Conservation (phyloP, 2,888 invertebrate species). For the Microplitis manilae region DNA sequence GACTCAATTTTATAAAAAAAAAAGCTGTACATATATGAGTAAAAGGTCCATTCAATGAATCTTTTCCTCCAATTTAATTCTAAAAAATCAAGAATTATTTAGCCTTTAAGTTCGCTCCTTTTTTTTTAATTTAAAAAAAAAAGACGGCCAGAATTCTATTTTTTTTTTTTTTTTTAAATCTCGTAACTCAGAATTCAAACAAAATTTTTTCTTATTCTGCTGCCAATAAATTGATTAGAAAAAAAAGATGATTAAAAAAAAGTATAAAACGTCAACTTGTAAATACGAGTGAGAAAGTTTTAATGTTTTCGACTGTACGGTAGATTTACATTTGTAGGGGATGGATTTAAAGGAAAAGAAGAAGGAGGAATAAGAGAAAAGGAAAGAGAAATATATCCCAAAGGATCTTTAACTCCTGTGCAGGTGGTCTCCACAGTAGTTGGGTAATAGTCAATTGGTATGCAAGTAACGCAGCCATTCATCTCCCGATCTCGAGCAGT, state of each 20-base stretch:
- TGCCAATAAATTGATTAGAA: too few relatives aligned
- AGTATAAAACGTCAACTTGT: neutral
- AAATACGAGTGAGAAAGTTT: neutral
- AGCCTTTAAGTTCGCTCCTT: too few relatives aligned
- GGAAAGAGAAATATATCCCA: slow-evolving; percentile 26
- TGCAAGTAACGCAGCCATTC: slow-evolving; percentile 70
- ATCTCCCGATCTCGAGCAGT: slow-evolving; percentile 70
- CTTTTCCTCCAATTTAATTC: neutral
- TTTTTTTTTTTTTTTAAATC: too few relatives aligned
- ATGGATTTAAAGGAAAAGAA: slow-evolving; percentile 19
- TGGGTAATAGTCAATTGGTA: slow-evolving; percentile 62
- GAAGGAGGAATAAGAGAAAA: slow-evolving; percentile 13
- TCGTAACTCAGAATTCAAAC: too few relatives aligned
- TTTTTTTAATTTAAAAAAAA: too few relatives aligned
- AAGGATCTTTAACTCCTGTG: slow-evolving; percentile 60
- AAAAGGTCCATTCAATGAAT: neutral
- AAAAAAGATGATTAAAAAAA: neutral
- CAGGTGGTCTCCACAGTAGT: slow-evolving; percentile 49
- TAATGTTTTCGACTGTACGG: neutral
- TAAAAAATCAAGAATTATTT: too few relatives aligned
- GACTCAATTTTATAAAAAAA: neutral
- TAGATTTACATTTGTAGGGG: slow-evolving; percentile 23
- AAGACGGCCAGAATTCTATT: too few relatives aligned
- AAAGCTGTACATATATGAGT: too few relatives aligned
- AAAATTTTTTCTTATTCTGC: too few relatives aligned